Evolutionary conservation across 2,113 vertebrate species (phyloP).

Genomic region (Lepus europaeus): DNA sequence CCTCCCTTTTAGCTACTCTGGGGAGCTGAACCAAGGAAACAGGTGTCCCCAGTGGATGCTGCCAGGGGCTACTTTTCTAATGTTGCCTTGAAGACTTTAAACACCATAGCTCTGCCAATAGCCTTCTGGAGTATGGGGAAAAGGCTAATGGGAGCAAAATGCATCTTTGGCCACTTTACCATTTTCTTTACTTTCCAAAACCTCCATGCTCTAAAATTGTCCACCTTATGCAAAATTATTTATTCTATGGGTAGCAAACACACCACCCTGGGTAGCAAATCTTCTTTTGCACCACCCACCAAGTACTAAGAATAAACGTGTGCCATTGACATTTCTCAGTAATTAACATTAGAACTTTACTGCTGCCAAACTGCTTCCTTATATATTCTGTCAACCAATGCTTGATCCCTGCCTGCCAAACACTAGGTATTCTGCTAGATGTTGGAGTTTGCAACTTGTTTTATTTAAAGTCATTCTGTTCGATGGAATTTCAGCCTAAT

Average conservation of each 20-base stretch:
- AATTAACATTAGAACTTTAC: neutral
- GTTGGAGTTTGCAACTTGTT: neutral
- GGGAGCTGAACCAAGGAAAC: neutral
- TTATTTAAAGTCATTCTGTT: neutral
- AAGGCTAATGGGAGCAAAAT: neutral
- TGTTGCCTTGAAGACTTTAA: neutral
- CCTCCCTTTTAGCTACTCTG: neutral
- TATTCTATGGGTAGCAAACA: neutral
- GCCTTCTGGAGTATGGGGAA: neutral
- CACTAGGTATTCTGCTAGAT: neutral
- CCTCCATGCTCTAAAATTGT: neutral
- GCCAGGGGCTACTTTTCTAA: no score
- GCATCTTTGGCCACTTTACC: neutral
- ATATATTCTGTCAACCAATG: neutral
- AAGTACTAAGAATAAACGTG: neutral
- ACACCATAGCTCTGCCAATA: neutral
- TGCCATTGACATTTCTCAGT: neutral
- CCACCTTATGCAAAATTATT: neutral
- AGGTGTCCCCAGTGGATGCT: no score
- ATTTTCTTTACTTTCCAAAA: neutral
- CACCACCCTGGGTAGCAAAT: rapidly evolving
- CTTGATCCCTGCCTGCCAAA: neutral
- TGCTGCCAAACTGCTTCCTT: neutral
- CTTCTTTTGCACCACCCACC: neutral
- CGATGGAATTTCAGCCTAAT: neutral